Conservation (phyloP, 2,113 vertebrate species). For the Isichthys henryi region DNA sequence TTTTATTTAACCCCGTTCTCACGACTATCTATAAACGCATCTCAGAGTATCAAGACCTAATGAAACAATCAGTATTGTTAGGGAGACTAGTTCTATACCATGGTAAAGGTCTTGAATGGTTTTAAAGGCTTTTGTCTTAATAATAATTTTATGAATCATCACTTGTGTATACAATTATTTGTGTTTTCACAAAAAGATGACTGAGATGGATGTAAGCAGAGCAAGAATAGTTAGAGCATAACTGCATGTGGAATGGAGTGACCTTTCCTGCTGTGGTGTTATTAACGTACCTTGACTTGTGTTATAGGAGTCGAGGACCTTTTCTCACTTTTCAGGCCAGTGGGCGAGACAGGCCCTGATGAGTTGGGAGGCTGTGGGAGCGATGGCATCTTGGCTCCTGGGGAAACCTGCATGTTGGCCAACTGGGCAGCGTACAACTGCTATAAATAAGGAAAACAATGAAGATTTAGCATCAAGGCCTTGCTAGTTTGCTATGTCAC, state of each 20-base stretch:
- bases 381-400: slow-evolving; percentile 94
- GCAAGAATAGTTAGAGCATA: not conserved
- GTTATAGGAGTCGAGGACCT: slow-evolving; percentile 91
- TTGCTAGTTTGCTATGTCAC: slow-evolving; percentile 44
- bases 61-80: not conserved
- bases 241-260: not conserved
- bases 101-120: not conserved
- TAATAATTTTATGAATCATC: not conserved
- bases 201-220: not conserved
- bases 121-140: not conserved
- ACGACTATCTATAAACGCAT: not conserved
- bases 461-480: slow-evolving; percentile 57
- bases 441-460: slow-evolving; percentile 64
- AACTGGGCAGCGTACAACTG: slow-evolving; percentile 98
- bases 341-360: slow-evolving; percentile 85
- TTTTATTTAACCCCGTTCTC: not conserved
- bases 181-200: not conserved
- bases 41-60: not conserved
- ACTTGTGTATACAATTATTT: not conserved
- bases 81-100: not conserved
- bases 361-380: slow-evolving; percentile 85
- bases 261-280: not conserved
- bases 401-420: slow-evolving; percentile 99
- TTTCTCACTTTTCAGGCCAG: slow-evolving; percentile 95
- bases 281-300: slow-evolving; percentile 82